These are phyloP conservation scores for Peromyscus maniculatus DNA, from an alignment of 2,113 vertebrate genomes.

Conservation along the genomic window DNA sequence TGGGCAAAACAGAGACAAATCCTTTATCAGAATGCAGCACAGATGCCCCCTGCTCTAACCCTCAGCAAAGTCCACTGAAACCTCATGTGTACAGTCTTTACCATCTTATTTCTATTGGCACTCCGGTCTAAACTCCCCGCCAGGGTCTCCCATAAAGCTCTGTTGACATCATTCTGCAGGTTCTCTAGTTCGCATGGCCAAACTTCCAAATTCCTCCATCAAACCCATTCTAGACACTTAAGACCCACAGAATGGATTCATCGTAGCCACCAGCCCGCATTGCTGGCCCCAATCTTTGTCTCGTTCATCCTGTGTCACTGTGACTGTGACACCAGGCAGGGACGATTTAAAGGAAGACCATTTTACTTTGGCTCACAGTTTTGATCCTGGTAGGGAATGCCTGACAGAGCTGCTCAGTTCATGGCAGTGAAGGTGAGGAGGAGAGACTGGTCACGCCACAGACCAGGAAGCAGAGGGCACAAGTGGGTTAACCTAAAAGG, in stretches of 20 bases:
- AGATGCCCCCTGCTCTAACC: rapidly evolving
- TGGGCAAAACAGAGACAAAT: background rate
- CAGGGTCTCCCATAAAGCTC: background rate
- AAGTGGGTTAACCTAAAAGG: background rate
- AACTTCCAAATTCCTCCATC: background rate
- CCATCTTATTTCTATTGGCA: too few relatives aligned
- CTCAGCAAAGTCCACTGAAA: background rate
- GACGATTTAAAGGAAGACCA: background rate
- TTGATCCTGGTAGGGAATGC: background rate
- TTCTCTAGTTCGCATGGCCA: background rate
- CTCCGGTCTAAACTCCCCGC: background rate
- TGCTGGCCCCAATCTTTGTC: background rate
- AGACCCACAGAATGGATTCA: too few relatives aligned
- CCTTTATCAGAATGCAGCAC: background rate
- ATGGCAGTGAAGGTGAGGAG: background rate
- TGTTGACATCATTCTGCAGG: too few relatives aligned
- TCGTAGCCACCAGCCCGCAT: background rate
- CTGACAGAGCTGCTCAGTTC: background rate
- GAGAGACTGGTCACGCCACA: background rate
- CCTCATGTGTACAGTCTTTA: background rate
- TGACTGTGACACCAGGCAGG: background rate
- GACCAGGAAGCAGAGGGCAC: background rate
- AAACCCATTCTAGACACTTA: too few relatives aligned
- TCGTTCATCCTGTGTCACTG: background rate
- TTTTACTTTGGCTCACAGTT: background rate